These are phyloP conservation scores for Parnassius smintheus DNA, from an alignment of 2,888 invertebrate genomes.

Conservation along the genomic window DNA sequence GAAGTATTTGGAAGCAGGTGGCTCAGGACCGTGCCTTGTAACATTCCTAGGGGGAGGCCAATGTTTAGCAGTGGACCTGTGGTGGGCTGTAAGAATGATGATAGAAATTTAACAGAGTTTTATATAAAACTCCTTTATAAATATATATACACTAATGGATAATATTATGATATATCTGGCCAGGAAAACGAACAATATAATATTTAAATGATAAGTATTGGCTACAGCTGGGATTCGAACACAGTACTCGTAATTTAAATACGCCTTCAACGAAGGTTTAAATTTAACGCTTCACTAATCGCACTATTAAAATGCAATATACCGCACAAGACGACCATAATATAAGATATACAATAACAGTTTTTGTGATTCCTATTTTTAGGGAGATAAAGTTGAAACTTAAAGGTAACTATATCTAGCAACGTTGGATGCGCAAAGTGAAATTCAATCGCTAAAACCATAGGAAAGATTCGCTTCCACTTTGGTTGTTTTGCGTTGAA, in stretches of 20 bases:
- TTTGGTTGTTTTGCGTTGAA: conserved; percentile 3
- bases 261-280: conserved; percentile 10
- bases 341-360: neutral
- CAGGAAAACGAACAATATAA: too few relatives aligned
- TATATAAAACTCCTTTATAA: too few relatives aligned
- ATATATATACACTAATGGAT: too few relatives aligned
- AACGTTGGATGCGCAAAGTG: conserved; percentile 6
- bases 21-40: too few relatives aligned
- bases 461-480: conserved; percentile 14
- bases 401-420: neutral
- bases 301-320: conserved; percentile 15
- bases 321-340: conserved; percentile 11
- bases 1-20: too few relatives aligned
- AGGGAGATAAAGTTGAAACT: conserved; percentile 5
- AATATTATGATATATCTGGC: too few relatives aligned
- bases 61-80: too few relatives aligned
- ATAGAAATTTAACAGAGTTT: too few relatives aligned
- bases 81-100: too few relatives aligned
- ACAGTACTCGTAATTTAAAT: neutral
- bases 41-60: too few relatives aligned
- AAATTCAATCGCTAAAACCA: conserved; percentile 22
- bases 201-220: too few relatives aligned
- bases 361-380: neutral
- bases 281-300: conserved; percentile 20
- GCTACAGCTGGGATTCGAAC: too few relatives aligned